These are phyloP conservation scores for Tragopan temminckii DNA, from an alignment of 2,797 vertebrate genomes.

Conservation along the genomic window DNA sequence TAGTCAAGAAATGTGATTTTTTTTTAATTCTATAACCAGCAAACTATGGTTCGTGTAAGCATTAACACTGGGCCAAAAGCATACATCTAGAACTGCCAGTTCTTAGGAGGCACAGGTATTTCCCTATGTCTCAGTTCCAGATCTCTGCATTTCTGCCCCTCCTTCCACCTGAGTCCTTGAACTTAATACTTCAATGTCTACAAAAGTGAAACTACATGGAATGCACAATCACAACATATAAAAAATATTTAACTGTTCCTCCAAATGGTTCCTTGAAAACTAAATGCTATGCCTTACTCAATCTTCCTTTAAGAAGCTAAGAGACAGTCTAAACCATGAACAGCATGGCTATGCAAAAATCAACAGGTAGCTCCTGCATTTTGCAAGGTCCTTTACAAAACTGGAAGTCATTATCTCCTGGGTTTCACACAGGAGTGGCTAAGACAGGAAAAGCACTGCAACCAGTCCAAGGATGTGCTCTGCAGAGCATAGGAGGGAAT, in stretches of 20 bases:
- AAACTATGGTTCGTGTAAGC: neutral
- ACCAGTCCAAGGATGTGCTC: neutral
- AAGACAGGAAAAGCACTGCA: neutral
- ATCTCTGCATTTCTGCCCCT: neutral
- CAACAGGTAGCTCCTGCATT: neutral
- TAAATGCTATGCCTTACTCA: neutral
- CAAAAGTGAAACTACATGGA: neutral
- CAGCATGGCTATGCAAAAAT: neutral
- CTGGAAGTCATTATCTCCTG: neutral
- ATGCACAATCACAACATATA: neutral
- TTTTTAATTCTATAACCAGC: neutral
- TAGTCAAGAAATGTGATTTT: neutral
- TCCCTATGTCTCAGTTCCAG: accelerated
- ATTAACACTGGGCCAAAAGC: neutral
- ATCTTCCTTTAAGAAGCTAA: neutral
- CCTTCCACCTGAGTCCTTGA: neutral
- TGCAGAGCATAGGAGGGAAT: neutral
- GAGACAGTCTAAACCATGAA: neutral
- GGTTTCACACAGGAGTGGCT: neutral
- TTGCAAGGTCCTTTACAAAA: neutral
- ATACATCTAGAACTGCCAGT: neutral
- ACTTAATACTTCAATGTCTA: neutral
- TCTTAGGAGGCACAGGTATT: neutral
- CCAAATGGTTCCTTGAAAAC: neutral
- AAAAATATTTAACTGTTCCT: neutral